Evolutionary conservation across 2,888 invertebrate genomes (phyloP).

Genomic region (Pseudoips prasinana): DNA sequence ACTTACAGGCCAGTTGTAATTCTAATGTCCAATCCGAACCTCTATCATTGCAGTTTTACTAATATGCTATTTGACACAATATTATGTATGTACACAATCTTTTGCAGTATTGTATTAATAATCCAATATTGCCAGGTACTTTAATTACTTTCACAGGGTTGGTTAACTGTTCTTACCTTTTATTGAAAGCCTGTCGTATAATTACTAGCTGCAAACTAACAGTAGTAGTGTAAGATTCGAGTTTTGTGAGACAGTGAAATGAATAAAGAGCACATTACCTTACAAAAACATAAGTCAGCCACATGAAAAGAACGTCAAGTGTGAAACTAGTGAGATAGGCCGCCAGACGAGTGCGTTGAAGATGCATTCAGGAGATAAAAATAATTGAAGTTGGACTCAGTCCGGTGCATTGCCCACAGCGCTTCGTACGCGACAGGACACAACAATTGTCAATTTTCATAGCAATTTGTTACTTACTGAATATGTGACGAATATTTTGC

Average conservation of each 20-base stretch:
- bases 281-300: constrained; percentile 35
- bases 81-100: too few relatives aligned
- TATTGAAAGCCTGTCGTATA: too few relatives aligned
- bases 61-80: too few relatives aligned
- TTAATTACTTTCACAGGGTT: too few relatives aligned
- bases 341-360: constrained; percentile 38
- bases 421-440: constrained; percentile 23
- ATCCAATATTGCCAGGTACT: too few relatives aligned
- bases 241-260: not conserved
- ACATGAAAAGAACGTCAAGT: constrained; percentile 51
- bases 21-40: too few relatives aligned
- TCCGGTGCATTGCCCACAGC: constrained; percentile 35
- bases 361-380: constrained; percentile 66
- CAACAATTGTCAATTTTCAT: constrained; percentile 33
- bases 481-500: constrained; percentile 8
- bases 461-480: constrained; percentile 28
- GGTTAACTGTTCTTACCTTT: too few relatives aligned
- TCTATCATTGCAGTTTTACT: too few relatives aligned
- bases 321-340: constrained; percentile 55
- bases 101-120: too few relatives aligned
- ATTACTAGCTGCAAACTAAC: too few relatives aligned
- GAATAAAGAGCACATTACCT: constrained; percentile 22
- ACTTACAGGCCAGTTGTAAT: too few relatives aligned
- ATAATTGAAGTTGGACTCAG: constrained; percentile 61
- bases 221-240: too few relatives aligned